phyloP scores from a whole-genome alignment of 2,113 vertebrate genomes.

The Neofelis nebulosa region DNA sequence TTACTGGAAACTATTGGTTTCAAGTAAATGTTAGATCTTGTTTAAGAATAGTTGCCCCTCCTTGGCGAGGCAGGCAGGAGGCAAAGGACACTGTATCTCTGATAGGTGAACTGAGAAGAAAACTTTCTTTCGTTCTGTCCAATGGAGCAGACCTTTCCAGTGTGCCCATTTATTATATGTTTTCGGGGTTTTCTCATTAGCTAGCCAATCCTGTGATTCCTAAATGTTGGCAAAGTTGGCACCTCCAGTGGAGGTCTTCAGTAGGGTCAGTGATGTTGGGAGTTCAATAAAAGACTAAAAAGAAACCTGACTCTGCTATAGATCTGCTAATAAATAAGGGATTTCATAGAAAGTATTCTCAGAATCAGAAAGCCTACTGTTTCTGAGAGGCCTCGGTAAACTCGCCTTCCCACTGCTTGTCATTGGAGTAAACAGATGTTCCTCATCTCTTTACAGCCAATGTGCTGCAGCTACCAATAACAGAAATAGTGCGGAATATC shows the following conservation, averaged over 20 bases:
- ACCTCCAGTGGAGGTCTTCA: neutral
- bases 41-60: constrained; percentile 53
- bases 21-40: constrained; percentile 68
- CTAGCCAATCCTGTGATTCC: neutral
- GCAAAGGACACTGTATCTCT: neutral
- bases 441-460: neutral
- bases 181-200: constrained; percentile 26
- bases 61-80: constrained; percentile 20
- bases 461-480: neutral
- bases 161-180: neutral
- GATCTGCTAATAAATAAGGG: constrained; percentile 1
- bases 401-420: neutral
- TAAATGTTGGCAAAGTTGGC: neutral
- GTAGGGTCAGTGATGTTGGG: neutral
- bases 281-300: constrained; percentile 41
- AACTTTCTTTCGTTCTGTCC: neutral
- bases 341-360: constrained; percentile 30
- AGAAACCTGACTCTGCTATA: constrained; percentile 31
- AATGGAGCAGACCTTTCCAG: neutral
- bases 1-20: constrained; percentile 76
- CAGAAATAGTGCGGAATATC: neutral
- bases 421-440: neutral
- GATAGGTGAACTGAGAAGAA: neutral
- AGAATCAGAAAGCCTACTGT: constrained; percentile 18
- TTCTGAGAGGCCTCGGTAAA: neutral